Conservation (phyloP, 2,888 invertebrate species). For the Metacarcinus magister region DNA sequence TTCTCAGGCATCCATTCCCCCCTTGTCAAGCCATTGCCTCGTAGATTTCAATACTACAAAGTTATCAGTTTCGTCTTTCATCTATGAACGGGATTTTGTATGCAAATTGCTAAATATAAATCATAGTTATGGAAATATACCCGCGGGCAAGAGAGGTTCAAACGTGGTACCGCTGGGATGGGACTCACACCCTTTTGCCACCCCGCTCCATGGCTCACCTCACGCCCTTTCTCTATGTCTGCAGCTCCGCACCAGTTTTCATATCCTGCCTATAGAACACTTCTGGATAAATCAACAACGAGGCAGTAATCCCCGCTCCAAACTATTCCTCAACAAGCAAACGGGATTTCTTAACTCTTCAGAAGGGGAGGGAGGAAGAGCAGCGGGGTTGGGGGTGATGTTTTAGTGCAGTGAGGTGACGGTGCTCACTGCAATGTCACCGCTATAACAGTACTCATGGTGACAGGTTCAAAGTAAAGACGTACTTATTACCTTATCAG, state of each 20-base stretch:
- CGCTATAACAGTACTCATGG: conserved; percentile 21
- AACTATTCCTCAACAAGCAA: conserved; percentile 53
- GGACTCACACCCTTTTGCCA: background rate
- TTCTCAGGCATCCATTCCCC: conserved; percentile 27
- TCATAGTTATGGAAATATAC: conserved; percentile 72
- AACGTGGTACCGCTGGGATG: background rate
- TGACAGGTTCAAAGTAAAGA: conserved; percentile 58
- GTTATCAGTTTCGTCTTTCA: conserved; percentile 77
- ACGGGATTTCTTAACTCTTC: background rate
- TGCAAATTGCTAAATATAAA: conserved; percentile 75
- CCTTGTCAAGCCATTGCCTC: conserved; percentile 70
- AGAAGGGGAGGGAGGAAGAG: background rate
- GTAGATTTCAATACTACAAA: conserved; percentile 75
- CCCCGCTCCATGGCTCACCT: background rate
- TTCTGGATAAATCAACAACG: conserved; percentile 70
- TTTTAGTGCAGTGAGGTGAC: background rate
- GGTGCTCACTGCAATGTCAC: background rate
- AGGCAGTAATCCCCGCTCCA: conserved; percentile 38
- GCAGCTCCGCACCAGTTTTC: conserved; percentile 44
- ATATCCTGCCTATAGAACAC: conserved; percentile 68
- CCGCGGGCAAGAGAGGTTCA: conserved; percentile 43
- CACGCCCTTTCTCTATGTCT: background rate
- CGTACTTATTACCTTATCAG: conserved; percentile 1
- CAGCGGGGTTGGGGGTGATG: background rate
- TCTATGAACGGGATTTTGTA: conserved; percentile 75